A percentile compares a stretch with the other conserved stretches of the same genome.
Conservation (phyloP, 2,888 invertebrate genomes). For the Eurytoma adleriae region DNA sequence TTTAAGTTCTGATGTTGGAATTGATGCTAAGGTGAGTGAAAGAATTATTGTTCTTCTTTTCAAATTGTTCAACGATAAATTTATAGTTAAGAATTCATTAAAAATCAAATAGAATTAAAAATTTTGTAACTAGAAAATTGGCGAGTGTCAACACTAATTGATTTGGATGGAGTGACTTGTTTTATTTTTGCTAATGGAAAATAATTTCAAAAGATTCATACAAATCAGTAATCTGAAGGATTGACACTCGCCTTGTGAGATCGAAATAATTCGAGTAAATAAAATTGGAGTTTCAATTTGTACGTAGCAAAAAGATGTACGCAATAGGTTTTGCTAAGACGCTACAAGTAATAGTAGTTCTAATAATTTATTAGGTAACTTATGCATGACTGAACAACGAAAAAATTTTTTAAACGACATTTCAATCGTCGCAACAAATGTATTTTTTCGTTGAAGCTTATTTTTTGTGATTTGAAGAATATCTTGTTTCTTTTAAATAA, state of each 20-base stretch:
- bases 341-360: conserved; percentile 19
- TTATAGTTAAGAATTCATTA: not conserved
- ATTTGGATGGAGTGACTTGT: too few species aligned
- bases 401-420: conserved; percentile 13
- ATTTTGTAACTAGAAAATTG: conserved; percentile 1
- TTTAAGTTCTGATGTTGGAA: conserved; percentile 53
- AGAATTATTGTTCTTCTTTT: conserved; percentile 43
- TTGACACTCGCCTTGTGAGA: conserved; percentile 22
- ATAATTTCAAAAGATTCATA: too few species aligned
- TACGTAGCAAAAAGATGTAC: conserved; percentile 1
- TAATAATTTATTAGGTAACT: conserved; percentile 42
- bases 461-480: conserved; percentile 20
- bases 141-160: not conserved
- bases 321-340: conserved; percentile 15
- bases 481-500: not conserved
- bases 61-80: conserved; percentile 11
- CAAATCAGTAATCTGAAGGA: conserved; percentile 6
- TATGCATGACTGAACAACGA: conserved; percentile 36
- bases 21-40: conserved; percentile 41
- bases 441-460: conserved; percentile 34
- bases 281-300: conserved; percentile 15
- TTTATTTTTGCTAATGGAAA: too few species aligned
- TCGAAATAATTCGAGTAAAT: conserved; percentile 18
- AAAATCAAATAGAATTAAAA: conserved; percentile 1
- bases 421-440: conserved; percentile 27